These are phyloP conservation scores for Antitype chi DNA, from an alignment of 2,888 invertebrate species.

Conservation along the genomic window DNA sequence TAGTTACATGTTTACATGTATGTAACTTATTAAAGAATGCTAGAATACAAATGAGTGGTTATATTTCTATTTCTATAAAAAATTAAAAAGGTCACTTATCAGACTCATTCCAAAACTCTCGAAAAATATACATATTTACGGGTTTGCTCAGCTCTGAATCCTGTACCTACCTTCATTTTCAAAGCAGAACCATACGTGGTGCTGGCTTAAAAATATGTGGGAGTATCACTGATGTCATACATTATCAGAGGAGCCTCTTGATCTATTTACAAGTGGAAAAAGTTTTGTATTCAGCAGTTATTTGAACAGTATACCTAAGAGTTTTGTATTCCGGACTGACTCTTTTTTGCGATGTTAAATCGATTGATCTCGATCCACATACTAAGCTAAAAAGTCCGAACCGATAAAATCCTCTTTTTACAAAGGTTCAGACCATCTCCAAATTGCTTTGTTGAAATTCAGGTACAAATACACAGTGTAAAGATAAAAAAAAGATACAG, in stretches of 20 bases:
- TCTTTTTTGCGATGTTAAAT: conserved; percentile 5
- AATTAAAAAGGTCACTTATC: not conserved
- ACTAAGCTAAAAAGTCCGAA: conserved; percentile 5
- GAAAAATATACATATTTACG: not conserved
- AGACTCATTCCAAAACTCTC: not conserved
- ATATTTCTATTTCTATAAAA: not conserved
- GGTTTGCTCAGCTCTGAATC: not conserved
- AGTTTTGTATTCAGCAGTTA: not conserved
- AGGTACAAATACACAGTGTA: conserved; percentile 20
- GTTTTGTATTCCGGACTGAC: not conserved
- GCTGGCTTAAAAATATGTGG: not conserved
- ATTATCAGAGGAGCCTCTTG: not conserved
- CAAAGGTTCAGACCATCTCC: conserved; percentile 9
- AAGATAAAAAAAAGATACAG: conserved; percentile 39
- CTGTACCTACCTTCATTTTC: not conserved
- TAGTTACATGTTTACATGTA: not conserved
- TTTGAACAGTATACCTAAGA: conserved; percentile 3
- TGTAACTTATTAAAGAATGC: not conserved
- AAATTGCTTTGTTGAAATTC: conserved; percentile 38
- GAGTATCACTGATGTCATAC: not conserved
- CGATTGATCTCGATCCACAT: conserved; percentile 2
- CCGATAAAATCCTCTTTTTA: conserved; percentile 15
- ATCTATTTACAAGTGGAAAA: not conserved
- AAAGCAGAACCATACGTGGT: not conserved
- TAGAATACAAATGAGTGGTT: not conserved